Percentiles rank a stretch among this genome's conserved stretches.
These are phyloP conservation scores for Drosophila neonasuta DNA, from an alignment of 2,888 invertebrate genomes.

Conservation along the genomic window DNA sequence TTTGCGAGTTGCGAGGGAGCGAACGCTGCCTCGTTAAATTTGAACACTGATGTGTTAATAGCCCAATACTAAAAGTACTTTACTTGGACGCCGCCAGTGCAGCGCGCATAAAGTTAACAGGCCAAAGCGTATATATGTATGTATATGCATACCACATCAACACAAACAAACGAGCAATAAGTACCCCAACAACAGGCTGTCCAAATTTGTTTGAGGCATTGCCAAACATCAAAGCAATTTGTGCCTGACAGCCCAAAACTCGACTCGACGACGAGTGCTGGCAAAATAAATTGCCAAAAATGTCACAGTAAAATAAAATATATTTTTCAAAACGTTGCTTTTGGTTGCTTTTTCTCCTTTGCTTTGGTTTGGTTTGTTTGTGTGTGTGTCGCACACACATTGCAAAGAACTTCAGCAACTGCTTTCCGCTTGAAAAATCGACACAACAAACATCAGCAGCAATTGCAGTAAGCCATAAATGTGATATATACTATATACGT, in stretches of 20 bases:
- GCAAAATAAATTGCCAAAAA: constrained; percentile 70
- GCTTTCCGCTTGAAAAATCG: constrained; percentile 29
- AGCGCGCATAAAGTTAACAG: constrained; percentile 38
- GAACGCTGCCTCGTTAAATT: constrained; percentile 66
- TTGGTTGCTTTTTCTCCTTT: constrained; percentile 6
- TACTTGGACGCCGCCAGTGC: constrained; percentile 33
- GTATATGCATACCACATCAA: background rate
- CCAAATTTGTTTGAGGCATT: constrained; percentile 71
- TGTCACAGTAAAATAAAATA: constrained; percentile 57
- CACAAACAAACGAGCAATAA: constrained; percentile 9
- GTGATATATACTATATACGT: constrained; percentile 6
- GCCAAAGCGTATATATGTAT: background rate
- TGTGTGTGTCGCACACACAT: too few species aligned
- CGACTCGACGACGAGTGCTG: constrained; percentile 5
- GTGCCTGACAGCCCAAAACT: constrained; percentile 42
- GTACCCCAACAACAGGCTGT: constrained; percentile 22
- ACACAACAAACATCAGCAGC: constrained; percentile 25
- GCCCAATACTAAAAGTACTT: constrained; percentile 25
- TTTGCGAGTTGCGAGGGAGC: constrained; percentile 17
- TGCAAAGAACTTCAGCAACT: constrained; percentile 19
- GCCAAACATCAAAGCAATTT: constrained; percentile 74
- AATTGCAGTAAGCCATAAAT: constrained; percentile 53
- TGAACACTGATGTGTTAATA: constrained; percentile 77
- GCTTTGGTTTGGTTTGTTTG: constrained; percentile 2
- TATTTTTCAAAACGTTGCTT: constrained; percentile 35